A percentile compares a stretch with the other conserved stretches of the same genome.
phyloP scores from a whole-genome alignment of 37 sponge, comb jelly and placozoan species.

The Amphimedon queenslandica region DNA sequence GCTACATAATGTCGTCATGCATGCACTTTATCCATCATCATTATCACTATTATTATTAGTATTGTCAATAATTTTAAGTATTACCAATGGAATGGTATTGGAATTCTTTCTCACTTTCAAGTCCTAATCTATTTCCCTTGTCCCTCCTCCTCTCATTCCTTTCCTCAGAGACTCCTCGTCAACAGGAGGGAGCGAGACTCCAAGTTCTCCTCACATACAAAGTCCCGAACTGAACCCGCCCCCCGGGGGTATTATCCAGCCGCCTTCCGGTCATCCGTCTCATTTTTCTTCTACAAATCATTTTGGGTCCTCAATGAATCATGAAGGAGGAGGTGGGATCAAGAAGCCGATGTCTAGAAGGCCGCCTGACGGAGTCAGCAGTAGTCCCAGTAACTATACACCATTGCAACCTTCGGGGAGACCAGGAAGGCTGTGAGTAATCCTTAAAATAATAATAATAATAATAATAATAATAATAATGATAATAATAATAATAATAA shows the following conservation, averaged over 20 bases:
- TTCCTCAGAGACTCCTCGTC: not conserved
- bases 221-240: too few species aligned
- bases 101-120: too few species aligned
- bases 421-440: not conserved
- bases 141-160: too few species aligned
- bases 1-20: too few species aligned
- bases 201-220: not conserved
- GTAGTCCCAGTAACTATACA: constrained; percentile 47
- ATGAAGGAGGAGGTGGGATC: not conserved
- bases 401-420: constrained; percentile 42
- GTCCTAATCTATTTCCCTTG: too few species aligned
- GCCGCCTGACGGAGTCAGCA: constrained; percentile 26
- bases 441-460: not conserved
- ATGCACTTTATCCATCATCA: too few species aligned
- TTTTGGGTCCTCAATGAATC: not conserved
- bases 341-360: not conserved
- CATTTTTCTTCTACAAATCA: not conserved
- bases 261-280: not conserved
- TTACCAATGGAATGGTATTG: too few species aligned
- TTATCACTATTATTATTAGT: too few species aligned
- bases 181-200: not conserved
- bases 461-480: too few species aligned
- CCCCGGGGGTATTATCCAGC: not conserved
- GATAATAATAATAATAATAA: too few species aligned
- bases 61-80: too few species aligned